Conservation (phyloP, 2,888 invertebrate genomes). For the Cactoblastis cactorum region DNA sequence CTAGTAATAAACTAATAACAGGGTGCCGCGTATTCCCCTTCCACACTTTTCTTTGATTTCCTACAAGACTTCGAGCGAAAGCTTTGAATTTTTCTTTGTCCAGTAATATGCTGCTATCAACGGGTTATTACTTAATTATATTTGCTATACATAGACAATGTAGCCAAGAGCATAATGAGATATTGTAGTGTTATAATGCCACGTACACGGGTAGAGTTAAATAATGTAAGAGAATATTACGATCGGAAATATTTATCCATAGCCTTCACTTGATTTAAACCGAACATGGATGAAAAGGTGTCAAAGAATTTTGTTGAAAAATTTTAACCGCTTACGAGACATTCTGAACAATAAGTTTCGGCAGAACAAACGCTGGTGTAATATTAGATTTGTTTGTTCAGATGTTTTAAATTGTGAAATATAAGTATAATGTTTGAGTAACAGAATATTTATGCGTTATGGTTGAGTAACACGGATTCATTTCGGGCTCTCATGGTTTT, state of each 20-base stretch:
- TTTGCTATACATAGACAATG: conserved; percentile 13
- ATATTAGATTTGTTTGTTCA: conserved; percentile 71
- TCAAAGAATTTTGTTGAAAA: conserved; percentile 7
- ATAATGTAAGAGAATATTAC: background rate
- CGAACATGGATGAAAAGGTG: conserved; percentile 5
- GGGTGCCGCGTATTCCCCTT: conserved; percentile 53
- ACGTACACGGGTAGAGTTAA: background rate
- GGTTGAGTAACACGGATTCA: background rate
- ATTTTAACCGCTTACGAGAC: conserved; percentile 9
- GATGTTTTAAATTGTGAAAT: conserved; percentile 54
- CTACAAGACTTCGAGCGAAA: conserved; percentile 33
- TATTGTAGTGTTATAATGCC: background rate
- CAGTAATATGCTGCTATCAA: conserved; percentile 52
- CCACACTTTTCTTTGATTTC: conserved; percentile 72
- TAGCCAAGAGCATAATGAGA: background rate
- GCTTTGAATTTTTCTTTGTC: conserved; percentile 42
- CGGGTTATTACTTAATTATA: conserved; percentile 40
- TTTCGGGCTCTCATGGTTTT: no score
- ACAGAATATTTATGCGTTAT: background rate
- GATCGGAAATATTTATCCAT: background rate
- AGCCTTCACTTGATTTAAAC: background rate
- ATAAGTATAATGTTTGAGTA: conserved; percentile 20
- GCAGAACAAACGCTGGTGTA: conserved; percentile 34
- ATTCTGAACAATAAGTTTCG: conserved; percentile 34
- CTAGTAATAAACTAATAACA: conserved; percentile 68